Conservation (phyloP, 2,888 invertebrate genomes). For the Chymomyza amoena region DNA sequence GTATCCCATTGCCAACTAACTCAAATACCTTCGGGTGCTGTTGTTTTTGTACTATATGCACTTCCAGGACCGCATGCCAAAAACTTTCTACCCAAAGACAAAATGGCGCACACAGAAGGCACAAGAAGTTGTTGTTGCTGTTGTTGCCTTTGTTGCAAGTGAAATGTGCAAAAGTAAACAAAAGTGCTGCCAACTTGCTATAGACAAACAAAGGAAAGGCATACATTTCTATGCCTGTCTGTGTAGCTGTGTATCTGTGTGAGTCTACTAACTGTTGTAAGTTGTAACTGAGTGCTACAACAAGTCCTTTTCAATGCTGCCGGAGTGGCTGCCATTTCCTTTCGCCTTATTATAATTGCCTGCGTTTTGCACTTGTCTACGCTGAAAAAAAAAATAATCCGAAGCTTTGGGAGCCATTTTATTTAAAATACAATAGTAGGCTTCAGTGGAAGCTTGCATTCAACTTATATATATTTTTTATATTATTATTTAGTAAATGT, state of each 20-base stretch:
- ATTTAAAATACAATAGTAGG: too few relatives aligned
- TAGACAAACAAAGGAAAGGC: conserved; percentile 52
- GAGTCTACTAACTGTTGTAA: conserved; percentile 28
- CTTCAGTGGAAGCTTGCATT: too few relatives aligned
- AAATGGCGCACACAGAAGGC: background rate
- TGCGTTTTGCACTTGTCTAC: conserved; percentile 39
- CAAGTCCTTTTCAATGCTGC: conserved; percentile 47
- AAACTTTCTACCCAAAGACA: conserved; percentile 17
- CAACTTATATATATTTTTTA: too few relatives aligned
- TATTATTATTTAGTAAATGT: too few relatives aligned
- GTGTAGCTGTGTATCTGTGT: conserved; percentile 1
- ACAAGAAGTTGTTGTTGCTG: conserved; percentile 7
- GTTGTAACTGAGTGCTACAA: conserved; percentile 44
- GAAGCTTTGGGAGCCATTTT: too few relatives aligned
- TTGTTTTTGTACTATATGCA: conserved; percentile 26
- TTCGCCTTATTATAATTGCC: conserved; percentile 68
- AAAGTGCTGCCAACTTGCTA: conserved; percentile 38
- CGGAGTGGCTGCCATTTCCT: conserved; percentile 32
- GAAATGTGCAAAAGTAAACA: conserved; percentile 59
- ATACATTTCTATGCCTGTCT: background rate
- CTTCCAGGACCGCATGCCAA: conserved; percentile 52
- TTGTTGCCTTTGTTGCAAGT: conserved; percentile 25
- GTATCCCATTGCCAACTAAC: too few relatives aligned
- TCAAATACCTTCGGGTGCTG: background rate
- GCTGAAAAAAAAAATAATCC: too few relatives aligned